Percentiles rank a stretch among this genome's conserved stretches.
phyloP scores from a whole-genome alignment of 2,888 invertebrate species.

The Branchipolynoe longqiensis region DNA sequence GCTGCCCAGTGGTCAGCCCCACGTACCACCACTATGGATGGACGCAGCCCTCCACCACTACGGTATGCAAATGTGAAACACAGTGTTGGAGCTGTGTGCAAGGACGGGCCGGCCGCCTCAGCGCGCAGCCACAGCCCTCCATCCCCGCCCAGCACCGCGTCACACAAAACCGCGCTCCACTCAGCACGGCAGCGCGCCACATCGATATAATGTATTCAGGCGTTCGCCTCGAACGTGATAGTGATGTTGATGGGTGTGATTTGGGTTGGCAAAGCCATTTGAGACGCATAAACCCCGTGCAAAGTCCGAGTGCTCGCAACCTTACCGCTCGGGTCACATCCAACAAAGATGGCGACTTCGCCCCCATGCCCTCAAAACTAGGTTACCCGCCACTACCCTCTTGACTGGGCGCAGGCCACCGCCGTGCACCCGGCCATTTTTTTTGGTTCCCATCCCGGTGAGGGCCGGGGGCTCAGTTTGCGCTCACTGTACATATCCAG shows the following conservation, averaged over 20 bases:
- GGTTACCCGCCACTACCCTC: constrained; percentile 42
- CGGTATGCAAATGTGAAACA: no score
- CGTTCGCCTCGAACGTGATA: background rate
- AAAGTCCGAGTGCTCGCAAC: no score
- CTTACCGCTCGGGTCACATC: constrained; percentile 38
- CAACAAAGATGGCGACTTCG: constrained; percentile 52
- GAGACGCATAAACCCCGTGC: no score
- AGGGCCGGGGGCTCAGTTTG: no score
- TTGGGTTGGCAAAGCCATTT: no score
- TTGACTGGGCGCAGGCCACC: background rate
- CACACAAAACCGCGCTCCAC: background rate
- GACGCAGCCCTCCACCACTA: background rate
- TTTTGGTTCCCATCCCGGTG: background rate
- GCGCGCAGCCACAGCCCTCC: background rate
- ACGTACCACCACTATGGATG: background rate
- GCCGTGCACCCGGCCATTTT: constrained; percentile 12
- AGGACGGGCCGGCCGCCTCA: constrained; percentile 18
- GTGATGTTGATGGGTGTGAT: no score
- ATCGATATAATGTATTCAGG: constrained; percentile 36
- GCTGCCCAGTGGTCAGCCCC: constrained; percentile 27
- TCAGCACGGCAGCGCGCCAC: background rate
- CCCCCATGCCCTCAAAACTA: constrained; percentile 55
- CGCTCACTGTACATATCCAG: background rate
- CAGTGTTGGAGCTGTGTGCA: no score
- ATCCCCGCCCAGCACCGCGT: background rate